Evolutionary conservation across 2,888 invertebrate species (phyloP).

Genomic region (Agrotis ipsilon): DNA sequence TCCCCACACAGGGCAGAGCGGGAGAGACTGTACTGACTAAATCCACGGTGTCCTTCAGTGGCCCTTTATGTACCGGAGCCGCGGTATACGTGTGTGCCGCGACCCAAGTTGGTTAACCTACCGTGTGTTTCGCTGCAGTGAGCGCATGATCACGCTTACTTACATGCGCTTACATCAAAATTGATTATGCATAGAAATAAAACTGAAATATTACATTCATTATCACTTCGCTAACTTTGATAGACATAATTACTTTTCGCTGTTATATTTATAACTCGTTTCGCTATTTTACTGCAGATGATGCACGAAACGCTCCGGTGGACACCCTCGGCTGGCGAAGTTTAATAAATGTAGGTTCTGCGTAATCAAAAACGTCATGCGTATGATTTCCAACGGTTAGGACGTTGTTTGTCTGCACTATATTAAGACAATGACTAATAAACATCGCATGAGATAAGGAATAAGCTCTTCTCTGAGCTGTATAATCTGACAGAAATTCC

Average conservation of each 20-base stretch:
- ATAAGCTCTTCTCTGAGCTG: neutral
- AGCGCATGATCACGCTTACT: conserved; percentile 2
- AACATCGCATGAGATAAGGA: conserved; percentile 11
- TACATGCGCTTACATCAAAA: conserved; percentile 28
- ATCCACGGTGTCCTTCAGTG: too few species aligned
- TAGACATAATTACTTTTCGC: conserved; percentile 24
- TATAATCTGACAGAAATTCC: neutral
- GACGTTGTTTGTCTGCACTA: neutral
- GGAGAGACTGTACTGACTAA: too few species aligned
- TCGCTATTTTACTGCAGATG: conserved; percentile 15
- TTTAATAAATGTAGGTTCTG: neutral
- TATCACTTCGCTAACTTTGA: conserved; percentile 18
- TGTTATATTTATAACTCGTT: conserved; percentile 30
- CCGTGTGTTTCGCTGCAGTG: neutral
- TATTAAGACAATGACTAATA: conserved; percentile 10
- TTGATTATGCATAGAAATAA: conserved; percentile 28
- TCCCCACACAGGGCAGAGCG: too few species aligned
- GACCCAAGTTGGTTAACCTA: neutral
- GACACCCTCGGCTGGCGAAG: conserved; percentile 35
- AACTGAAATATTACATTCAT: conserved; percentile 6
- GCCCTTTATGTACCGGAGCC: too few species aligned
- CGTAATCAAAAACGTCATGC: conserved; percentile 6
- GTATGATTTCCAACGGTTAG: conserved; percentile 3
- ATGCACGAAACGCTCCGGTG: conserved; percentile 35
- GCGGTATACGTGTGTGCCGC: too few species aligned